Evolutionary conservation across 2,888 invertebrate species (phyloP), one percentile per base, ranked within the genome.

Genomic region (Pardosa pseudoannulata): DNA sequence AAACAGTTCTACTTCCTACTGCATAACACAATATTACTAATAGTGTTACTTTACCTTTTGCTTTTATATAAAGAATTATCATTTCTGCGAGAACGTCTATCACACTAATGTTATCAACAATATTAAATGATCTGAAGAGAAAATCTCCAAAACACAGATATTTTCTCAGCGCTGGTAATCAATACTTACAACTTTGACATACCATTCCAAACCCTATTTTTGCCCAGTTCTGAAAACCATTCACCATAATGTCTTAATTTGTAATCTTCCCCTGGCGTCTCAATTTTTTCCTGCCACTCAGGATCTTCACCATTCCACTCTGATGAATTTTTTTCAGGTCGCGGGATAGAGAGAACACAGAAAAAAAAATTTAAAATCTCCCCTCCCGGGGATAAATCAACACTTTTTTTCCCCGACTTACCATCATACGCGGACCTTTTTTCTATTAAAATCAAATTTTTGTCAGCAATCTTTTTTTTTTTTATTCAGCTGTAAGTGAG

Each of bases 381-480:
- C 46, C 36, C 73, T 41, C 78, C 31, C 31, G 71, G 71, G 67
- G 73, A 85, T 78, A 85, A 85, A 85, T 85, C 83, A 85, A 79
- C 83, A 71, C 76, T 76, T 72, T 41, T 79, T 79, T 71, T 39
- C 36, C 67, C 28, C 28, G 29, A 27, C 19, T 29, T 29, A 19
- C 29, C 11, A 39, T 41, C 36, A 23, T 62, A 70, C 32, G 29
- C 41, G 27, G 11, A 27, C n/a, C 39, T 67, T 72, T 73, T 85
- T 85, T 85, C 83, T 85, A 85, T 85, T 78, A 85, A 85, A 85
- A 85, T 85, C 83, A 85, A 85, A 85, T 85, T 85, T 85, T 85
- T 79, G 78, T 85, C 78, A 85, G 83, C 71, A 73, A 78, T 65
- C 1, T 56, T 56, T 56, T 56, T 56, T 56, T 56, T 56, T 56